phyloP scores from a whole-genome alignment of 1,140 invertebrate species.

The Helicoverpa zea region DNA sequence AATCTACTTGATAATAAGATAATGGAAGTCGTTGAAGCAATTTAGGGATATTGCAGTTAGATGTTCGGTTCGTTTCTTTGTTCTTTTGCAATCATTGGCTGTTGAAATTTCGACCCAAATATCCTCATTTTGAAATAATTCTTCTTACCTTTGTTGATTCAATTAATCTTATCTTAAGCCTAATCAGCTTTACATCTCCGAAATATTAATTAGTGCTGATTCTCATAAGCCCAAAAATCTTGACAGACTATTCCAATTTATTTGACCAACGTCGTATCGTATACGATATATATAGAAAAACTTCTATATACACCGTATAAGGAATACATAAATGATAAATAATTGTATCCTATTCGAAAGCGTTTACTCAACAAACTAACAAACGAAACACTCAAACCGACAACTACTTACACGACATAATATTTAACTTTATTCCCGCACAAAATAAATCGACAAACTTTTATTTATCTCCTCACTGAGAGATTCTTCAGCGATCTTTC shows the following conservation, averaged over 20 bases:
- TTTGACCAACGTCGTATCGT: too few relatives aligned
- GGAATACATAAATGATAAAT: too few relatives aligned
- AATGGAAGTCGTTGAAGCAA: constrained; percentile 1
- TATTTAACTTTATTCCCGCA: neutral
- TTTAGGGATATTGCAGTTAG: neutral
- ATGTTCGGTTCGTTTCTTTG: too few relatives aligned
- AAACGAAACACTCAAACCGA: constrained; percentile 1
- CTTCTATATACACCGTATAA: too few relatives aligned
- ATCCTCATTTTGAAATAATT: too few relatives aligned
- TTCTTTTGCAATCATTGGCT: neutral
- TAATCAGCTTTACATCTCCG: too few relatives aligned
- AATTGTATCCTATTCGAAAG: neutral
- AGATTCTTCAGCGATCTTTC: constrained; percentile 34
- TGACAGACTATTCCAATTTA: too few relatives aligned
- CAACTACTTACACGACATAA: neutral
- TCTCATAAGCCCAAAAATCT: too few relatives aligned
- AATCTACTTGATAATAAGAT: constrained; percentile 42
- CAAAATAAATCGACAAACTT: constrained; percentile 35
- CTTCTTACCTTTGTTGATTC: too few relatives aligned
- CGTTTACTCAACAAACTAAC: neutral
- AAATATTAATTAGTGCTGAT: too few relatives aligned
- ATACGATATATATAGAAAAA: too few relatives aligned
- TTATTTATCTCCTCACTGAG: constrained; percentile 18
- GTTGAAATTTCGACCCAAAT: neutral
- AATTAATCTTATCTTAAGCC: too few relatives aligned